These are phyloP conservation scores for Ashinkailepas kermadecensis DNA, from an alignment of 2,888 invertebrate genomes.

Conservation along the genomic window DNA sequence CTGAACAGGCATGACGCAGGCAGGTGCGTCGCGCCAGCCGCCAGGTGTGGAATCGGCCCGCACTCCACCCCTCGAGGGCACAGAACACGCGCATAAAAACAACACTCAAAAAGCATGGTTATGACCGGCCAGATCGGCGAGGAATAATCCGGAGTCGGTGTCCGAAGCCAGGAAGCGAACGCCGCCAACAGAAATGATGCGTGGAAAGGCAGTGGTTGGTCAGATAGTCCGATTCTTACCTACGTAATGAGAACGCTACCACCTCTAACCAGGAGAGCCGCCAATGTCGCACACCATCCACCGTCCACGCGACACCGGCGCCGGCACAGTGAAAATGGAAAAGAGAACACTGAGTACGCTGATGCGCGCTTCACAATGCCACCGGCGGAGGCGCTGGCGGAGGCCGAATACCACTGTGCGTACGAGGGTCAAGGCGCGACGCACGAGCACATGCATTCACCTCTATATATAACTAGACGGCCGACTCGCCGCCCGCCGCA, in stretches of 20 bases:
- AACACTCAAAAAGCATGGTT: constrained; percentile 1
- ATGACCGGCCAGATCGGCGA: not conserved
- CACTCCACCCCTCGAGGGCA: not conserved
- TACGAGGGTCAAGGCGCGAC: too few species aligned
- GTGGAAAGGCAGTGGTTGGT: not conserved
- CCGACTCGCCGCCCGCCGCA: too few species aligned
- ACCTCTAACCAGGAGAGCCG: not conserved
- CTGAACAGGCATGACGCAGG: too few species aligned
- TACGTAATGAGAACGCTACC: not conserved
- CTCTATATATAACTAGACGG: too few species aligned
- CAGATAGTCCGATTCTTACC: not conserved
- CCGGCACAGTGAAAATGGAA: too few species aligned
- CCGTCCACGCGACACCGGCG: too few species aligned
- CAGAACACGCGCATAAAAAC: not conserved
- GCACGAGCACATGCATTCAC: too few species aligned
- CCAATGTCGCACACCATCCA: not conserved
- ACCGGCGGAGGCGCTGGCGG: too few species aligned
- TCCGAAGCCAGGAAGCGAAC: not conserved
- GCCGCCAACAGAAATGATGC: not conserved
- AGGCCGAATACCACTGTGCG: too few species aligned
- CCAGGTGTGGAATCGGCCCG: not conserved
- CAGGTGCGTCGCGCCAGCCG: not conserved
- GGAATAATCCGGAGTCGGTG: too few species aligned
- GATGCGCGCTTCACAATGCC: too few species aligned
- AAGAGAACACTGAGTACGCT: too few species aligned